Evolutionary conservation across 2,888 invertebrate genomes (phyloP).

Genomic region (Mesorhabditis belari): DNA sequence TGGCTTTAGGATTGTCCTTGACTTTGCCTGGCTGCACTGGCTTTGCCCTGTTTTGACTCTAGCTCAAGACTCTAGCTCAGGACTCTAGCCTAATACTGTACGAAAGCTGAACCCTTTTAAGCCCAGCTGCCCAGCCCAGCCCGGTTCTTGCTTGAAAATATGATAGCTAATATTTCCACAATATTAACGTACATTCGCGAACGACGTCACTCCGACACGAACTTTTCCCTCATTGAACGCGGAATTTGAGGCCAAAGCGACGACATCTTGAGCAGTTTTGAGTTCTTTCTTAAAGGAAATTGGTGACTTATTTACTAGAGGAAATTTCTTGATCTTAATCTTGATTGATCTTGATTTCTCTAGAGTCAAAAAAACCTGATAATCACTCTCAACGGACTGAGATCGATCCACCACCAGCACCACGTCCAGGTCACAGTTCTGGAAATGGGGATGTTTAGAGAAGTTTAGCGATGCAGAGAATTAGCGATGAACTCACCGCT

Average conservation of each 20-base stretch:
- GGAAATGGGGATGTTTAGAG: background rate
- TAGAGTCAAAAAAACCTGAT: background rate
- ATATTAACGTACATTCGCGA: slow-evolving; percentile 12
- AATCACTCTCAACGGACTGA: slow-evolving; percentile 20
- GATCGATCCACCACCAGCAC: slow-evolving; percentile 32
- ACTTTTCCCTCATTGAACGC: slow-evolving; percentile 4
- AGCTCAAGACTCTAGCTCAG: no score
- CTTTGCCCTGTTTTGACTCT: no score
- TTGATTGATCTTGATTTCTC: no score
- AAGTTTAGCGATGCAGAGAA: background rate
- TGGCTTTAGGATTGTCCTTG: no score
- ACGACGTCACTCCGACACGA: slow-evolving; percentile 13
- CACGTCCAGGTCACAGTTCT: slow-evolving; percentile 13
- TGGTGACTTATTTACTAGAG: background rate
- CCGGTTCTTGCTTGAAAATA: no score
- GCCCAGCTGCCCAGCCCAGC: no score
- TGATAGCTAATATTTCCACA: no score
- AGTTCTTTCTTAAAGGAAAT: no score
- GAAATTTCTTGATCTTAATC: background rate
- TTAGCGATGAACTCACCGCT: background rate
- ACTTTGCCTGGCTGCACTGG: no score
- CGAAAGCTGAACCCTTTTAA: no score
- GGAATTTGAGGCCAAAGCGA: slow-evolving; percentile 2
- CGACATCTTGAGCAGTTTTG: slow-evolving; percentile 7
- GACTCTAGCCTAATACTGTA: no score